These are phyloP conservation scores for Rhynchonycteris naso DNA, from an alignment of 2,797 vertebrate species.

Conservation along the genomic window DNA sequence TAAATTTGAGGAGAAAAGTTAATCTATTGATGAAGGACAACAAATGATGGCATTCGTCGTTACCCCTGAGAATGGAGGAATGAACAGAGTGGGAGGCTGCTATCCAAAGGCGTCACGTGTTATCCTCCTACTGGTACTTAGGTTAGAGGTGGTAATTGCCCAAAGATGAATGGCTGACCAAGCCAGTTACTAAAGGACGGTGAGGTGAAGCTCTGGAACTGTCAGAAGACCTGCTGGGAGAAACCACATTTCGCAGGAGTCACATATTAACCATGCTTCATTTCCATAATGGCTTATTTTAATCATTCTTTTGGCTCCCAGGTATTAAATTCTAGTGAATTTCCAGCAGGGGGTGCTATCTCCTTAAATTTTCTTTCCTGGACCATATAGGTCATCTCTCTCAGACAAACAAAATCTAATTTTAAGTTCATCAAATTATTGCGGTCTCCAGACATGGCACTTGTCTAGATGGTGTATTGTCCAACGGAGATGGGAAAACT, in stretches of 20 bases:
- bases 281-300: neutral
- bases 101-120: neutral
- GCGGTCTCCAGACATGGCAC: neutral
- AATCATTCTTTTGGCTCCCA: neutral
- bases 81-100: neutral
- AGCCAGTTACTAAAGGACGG: neutral
- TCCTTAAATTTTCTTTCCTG: conserved; percentile 64
- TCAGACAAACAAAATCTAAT: neutral
- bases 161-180: neutral
- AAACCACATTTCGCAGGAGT: neutral
- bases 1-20: neutral
- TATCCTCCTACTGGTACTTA: neutral
- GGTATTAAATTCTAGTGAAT: neutral
- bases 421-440: neutral
- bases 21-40: neutral
- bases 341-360: conserved; percentile 74
- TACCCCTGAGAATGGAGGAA: neutral
- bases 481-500: neutral
- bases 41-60: neutral
- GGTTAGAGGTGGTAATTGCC: neutral
- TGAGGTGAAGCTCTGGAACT: neutral
- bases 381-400: conserved; percentile 10
- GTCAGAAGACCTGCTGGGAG: neutral
- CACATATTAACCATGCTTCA: neutral
- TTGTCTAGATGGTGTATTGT: neutral